phyloP scores from a whole-genome alignment of 1,140 invertebrate species.

The Kradibia gibbosae region DNA sequence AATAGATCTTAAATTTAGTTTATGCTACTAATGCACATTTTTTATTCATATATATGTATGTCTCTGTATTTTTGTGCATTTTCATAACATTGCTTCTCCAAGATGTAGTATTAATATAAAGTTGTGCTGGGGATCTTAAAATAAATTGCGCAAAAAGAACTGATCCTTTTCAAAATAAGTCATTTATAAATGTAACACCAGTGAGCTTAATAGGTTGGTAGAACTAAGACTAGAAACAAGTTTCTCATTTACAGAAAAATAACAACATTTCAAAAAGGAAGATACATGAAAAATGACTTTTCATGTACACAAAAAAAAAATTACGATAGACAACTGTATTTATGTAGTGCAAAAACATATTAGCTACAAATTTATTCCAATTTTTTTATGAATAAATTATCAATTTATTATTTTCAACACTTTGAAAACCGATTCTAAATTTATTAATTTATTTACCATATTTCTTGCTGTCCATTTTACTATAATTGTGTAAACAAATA shows the following conservation, averaged over 20 bases:
- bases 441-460: too few relatives aligned
- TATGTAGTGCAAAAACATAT: not conserved
- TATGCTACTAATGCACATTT: too few relatives aligned
- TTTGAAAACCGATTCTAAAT: too few relatives aligned
- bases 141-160: not conserved
- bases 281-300: not conserved
- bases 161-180: not conserved
- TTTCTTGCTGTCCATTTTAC: too few relatives aligned
- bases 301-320: not conserved
- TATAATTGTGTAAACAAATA: too few relatives aligned
- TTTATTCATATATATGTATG: not conserved
- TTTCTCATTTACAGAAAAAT: not conserved
- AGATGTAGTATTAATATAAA: not conserved
- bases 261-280: slow-evolving; percentile 9
- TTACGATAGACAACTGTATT: not conserved
- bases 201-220: not conserved
- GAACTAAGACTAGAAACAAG: not conserved
- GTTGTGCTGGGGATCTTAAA: not conserved
- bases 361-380: not conserved
- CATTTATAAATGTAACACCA: not conserved
- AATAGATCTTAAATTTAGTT: too few relatives aligned
- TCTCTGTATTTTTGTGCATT: not conserved
- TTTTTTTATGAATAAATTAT: too few relatives aligned
- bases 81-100: too few relatives aligned
- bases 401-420: too few relatives aligned